Percentiles rank a stretch among this genome's conserved stretches.
Conservation (phyloP, 2,888 invertebrate genomes). For the Ischnura elegans region DNA sequence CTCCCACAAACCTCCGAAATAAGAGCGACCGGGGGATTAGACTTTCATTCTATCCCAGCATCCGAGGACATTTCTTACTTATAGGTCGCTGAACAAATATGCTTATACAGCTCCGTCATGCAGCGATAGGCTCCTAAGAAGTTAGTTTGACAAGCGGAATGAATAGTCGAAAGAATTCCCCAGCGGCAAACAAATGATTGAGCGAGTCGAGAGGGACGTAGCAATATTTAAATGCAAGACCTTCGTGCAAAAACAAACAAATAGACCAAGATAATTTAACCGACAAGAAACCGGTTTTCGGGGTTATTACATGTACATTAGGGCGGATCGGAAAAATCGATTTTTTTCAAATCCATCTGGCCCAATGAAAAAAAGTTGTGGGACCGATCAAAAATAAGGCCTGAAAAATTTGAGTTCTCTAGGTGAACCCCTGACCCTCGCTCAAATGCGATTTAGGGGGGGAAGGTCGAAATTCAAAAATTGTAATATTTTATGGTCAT, state of each 20-base stretch:
- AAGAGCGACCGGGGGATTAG: constrained; percentile 16
- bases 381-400: no score
- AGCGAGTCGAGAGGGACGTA: not conserved
- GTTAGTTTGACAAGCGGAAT: not conserved
- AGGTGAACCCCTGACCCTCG: no score
- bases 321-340: not conserved
- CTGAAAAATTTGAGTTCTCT: no score
- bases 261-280: not conserved
- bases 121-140: not conserved
- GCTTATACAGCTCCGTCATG: not conserved
- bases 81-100: not conserved
- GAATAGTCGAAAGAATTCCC: not conserved
- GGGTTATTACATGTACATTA: not conserved
- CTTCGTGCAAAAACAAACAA: constrained; percentile 23
- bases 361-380: no score
- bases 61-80: not conserved
- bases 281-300: not conserved
- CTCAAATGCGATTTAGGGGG: no score
- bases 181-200: not conserved
- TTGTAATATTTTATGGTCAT: no score
- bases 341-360: no score
- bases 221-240: not conserved
- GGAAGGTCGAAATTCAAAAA: no score
- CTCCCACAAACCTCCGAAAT: constrained; percentile 18
- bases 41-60: not conserved